A percentile compares a stretch with the other conserved stretches of the same genome.
Evolutionary conservation across 2,888 invertebrate genomes (phyloP).

Genomic region (Gibbula magus): DNA sequence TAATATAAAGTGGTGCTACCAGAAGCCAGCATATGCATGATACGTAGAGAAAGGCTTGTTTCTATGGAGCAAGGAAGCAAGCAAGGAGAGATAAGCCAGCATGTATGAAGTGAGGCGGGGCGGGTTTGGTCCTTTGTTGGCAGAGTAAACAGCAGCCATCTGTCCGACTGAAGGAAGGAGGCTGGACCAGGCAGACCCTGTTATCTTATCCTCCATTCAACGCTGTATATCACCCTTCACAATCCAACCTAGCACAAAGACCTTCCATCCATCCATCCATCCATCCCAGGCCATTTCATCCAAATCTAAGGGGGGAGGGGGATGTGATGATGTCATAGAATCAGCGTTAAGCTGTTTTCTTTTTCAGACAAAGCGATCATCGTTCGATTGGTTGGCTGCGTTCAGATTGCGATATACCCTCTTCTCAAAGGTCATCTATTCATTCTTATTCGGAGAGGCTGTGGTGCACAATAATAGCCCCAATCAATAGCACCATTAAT

Average conservation of each 20-base stretch:
- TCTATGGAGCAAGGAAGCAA: background rate
- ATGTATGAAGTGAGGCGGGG: background rate
- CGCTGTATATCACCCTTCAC: slow-evolving; percentile 9
- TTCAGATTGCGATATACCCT: slow-evolving; percentile 35
- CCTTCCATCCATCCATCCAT: background rate
- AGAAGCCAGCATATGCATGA: background rate
- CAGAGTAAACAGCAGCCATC: slow-evolving; percentile 40
- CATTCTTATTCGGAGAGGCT: slow-evolving; percentile 31
- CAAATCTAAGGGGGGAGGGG: background rate
- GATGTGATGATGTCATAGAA: slow-evolving; percentile 20
- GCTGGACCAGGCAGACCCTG: slow-evolving; percentile 10
- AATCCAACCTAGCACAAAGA: slow-evolving; percentile 10
- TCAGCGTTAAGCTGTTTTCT: slow-evolving; percentile 27
- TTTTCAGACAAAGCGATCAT: slow-evolving; percentile 28
- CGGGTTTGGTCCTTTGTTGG: slow-evolving; percentile 32
- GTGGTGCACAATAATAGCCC: slow-evolving; percentile 29
- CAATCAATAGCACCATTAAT: slow-evolving; percentile 36
- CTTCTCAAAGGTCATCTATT: slow-evolving; percentile 33
- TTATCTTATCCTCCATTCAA: slow-evolving; percentile 24
- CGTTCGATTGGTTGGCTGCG: slow-evolving; percentile 30
- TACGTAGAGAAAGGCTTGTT: slow-evolving; percentile 9
- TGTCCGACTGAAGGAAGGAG: slow-evolving; percentile 27
- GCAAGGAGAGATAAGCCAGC: slow-evolving; percentile 12
- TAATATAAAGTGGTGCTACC: background rate
- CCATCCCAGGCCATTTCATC: too few relatives aligned